phyloP scores from a whole-genome alignment of 2,113 vertebrate species.

The Chitala chitala region DNA sequence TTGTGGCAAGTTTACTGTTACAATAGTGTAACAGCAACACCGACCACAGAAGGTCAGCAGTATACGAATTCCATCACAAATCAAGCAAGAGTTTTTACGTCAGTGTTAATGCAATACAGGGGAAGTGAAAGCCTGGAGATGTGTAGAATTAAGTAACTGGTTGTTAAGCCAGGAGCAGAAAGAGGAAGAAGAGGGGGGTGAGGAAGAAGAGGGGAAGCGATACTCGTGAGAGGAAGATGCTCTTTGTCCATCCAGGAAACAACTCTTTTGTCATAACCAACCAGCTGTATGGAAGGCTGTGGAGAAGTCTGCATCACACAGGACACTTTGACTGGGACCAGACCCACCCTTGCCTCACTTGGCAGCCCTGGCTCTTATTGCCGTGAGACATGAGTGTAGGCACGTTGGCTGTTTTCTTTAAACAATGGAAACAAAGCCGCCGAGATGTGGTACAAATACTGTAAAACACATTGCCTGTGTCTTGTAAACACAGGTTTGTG shows the following conservation, averaged over 20 bases:
- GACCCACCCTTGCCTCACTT: constrained; percentile 46
- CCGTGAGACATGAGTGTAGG: constrained; percentile 34
- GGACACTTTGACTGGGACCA: constrained; percentile 58
- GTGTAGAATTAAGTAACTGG: neutral
- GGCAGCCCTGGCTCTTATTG: constrained; percentile 44
- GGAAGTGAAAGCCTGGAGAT: constrained; percentile 3
- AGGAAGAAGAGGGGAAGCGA: constrained; percentile 34
- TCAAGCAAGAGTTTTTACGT: neutral
- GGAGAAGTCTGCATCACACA: constrained; percentile 63
- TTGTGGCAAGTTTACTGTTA: too few species aligned
- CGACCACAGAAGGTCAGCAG: constrained; percentile 6
- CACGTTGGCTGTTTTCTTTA: too few species aligned
- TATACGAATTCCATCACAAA: neutral
- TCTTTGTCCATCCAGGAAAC: constrained; percentile 49
- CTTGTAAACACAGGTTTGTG: too few species aligned
- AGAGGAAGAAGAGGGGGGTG: constrained; percentile 8
- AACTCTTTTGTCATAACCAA: constrained; percentile 51
- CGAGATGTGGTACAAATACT: too few species aligned
- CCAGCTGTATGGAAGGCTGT: constrained; percentile 68
- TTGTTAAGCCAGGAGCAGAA: neutral
- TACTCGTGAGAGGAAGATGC: constrained; percentile 41
- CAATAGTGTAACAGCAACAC: too few species aligned
- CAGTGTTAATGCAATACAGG: neutral
- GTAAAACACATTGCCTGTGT: too few species aligned
- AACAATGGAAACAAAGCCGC: too few species aligned